Conservation (phyloP, 1,140 invertebrate species). For the Drosophila tristis region DNA sequence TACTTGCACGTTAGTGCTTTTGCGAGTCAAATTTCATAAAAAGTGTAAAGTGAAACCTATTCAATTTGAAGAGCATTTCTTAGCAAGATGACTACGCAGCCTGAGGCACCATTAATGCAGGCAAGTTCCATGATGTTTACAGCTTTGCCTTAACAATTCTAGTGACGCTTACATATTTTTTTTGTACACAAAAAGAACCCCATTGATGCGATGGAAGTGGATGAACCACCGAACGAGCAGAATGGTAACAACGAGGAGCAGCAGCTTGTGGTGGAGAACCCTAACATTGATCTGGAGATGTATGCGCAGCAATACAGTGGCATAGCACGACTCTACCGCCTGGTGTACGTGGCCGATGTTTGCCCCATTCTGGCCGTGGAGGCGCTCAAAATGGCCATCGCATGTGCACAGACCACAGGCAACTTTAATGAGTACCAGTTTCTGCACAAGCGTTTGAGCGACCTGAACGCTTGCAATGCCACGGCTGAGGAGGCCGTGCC, state of each 20-base stretch:
- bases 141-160: no score
- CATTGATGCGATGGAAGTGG: slow-evolving; percentile 98
- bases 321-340: slow-evolving; percentile 94
- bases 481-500: no score
- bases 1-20: background rate
- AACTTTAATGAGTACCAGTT: slow-evolving; percentile 96
- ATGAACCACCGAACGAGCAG: slow-evolving; percentile 92
- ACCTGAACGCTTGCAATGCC: slow-evolving; percentile 86
- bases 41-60: background rate
- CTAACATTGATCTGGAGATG: slow-evolving; percentile 95
- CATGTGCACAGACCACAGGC: slow-evolving; percentile 97
- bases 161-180: slow-evolving; percentile 7
- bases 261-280: slow-evolving; percentile 95
- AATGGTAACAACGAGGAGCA: slow-evolving; percentile 98
- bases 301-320: slow-evolving; percentile 96
- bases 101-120: slow-evolving; percentile 69
- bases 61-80: slow-evolving; percentile 13
- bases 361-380: slow-evolving; percentile 95
- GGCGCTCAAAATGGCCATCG: slow-evolving; percentile 97
- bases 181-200: slow-evolving; percentile 86
- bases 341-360: slow-evolving; percentile 97
- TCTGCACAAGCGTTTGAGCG: slow-evolving; percentile 94
- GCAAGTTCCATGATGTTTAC: slow-evolving; percentile 19
- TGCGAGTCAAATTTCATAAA: slow-evolving; percentile 23
- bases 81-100: slow-evolving; percentile 66